Conservation (phyloP, 2,888 invertebrate species). For the Scotopteryx bipunctaria region DNA sequence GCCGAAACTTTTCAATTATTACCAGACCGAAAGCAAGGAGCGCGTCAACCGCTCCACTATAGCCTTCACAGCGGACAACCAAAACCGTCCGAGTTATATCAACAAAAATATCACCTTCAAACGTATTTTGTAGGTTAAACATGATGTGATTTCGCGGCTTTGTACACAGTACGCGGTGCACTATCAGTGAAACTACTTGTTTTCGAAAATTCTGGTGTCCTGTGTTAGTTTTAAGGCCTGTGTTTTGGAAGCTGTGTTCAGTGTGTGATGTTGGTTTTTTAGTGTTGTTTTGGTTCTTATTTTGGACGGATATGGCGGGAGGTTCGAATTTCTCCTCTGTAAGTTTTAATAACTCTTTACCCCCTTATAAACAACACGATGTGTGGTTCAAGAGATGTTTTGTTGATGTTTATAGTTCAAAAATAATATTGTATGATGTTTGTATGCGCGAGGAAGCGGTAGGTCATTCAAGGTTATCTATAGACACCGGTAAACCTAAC, state of each 20-base stretch:
- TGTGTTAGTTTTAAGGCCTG: conserved; percentile 36
- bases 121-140: conserved; percentile 82
- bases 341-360: conserved; percentile 41
- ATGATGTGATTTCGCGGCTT: conserved; percentile 76
- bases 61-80: conserved; percentile 41
- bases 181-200: conserved; percentile 48
- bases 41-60: conserved; percentile 37
- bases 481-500: conserved; percentile 73
- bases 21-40: conserved; percentile 61
- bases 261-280: conserved; percentile 34
- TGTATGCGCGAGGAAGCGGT: conserved; percentile 40
- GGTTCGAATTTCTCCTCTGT: conserved; percentile 52
- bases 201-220: conserved; percentile 48
- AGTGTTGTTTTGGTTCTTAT: conserved; percentile 42
- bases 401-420: conserved; percentile 16
- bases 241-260: conserved; percentile 27
- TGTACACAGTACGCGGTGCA: conserved; percentile 67
- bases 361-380: not conserved
- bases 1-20: conserved; percentile 45
- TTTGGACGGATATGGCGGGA: conserved; percentile 57
- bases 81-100: conserved; percentile 66
- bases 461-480: conserved; percentile 82
- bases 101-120: conserved; percentile 84
- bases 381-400: not conserved
- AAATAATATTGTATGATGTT: conserved; percentile 16